Evolutionary conservation across 2,113 vertebrate genomes (phyloP), one percentile per base, ranked within the genome.

Genomic region (Nothoprocta pentlandii): DNA sequence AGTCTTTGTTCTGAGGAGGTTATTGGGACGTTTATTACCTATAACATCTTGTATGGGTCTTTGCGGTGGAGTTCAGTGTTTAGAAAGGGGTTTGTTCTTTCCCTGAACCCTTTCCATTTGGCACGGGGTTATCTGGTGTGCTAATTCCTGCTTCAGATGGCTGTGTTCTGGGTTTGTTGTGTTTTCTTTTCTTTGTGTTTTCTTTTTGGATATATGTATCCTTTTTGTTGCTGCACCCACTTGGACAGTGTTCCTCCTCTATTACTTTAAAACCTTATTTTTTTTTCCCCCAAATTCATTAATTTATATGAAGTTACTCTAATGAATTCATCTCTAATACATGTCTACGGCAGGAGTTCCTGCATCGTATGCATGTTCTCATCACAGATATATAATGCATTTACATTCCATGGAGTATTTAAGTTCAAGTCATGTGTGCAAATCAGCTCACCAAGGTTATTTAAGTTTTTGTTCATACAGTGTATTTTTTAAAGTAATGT

Each of bases 291-390:
- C 54, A 80, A 82, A 70, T 87, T 46, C 46, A 21, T 46, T 80
- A 9, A 54, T 77, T 82, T 87, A 46, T 9, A 1, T 46, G n/a
- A 77, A 2, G 81, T 82, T 49, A 8, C 42, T 89, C 66, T 87
- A 76, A 66, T 89, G 53, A 87, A 69, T 79, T 89, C 12, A 86
- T 89, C 69, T 85, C 67, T 66, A 75, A 68, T 23, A 56, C 88
- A 5, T 67, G 34, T 75, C 8, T 39, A 46, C 64, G 68, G 64
- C 62, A 83, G 75, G n/a, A 82, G 70, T 49, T 28, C 3, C 34
- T 42, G 0, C 6, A 22, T 49, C 69, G 7, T 4, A 46, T 26
- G 36, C 53, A 36, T 56, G 8, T 69, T 87, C 53, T 77, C 41
- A 41, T 90, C 80, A 47, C 51, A 56, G 44, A 30, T 68, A 14